Conservation (phyloP, 2,888 invertebrate species). For the Apamea anceps region DNA sequence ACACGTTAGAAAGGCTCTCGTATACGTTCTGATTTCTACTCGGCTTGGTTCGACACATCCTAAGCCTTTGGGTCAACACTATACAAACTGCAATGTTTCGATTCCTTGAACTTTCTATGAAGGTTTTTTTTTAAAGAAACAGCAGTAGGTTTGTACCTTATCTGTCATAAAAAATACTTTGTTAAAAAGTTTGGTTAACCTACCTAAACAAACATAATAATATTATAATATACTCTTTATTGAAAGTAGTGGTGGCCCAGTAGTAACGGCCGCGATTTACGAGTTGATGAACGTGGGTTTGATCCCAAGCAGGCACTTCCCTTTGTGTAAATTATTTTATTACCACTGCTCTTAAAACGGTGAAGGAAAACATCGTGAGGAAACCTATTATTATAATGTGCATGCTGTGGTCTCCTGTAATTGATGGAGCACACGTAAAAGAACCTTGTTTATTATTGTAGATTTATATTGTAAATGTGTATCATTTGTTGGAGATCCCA, state of each 20-base stretch:
- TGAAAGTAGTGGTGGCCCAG: too few species aligned
- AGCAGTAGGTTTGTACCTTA: not conserved
- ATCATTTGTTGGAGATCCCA: not conserved
- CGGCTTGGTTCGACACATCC: not conserved
- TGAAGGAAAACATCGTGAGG: too few species aligned
- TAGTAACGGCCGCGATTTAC: too few species aligned
- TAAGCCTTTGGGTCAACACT: constrained; percentile 8
- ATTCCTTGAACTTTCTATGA: constrained; percentile 3
- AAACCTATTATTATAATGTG: too few species aligned
- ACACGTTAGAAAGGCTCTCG: not conserved
- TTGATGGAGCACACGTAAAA: too few species aligned
- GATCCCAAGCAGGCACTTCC: too few species aligned
- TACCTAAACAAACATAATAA: not conserved
- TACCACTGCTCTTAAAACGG: too few species aligned
- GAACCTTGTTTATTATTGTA: too few species aligned
- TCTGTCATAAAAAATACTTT: not conserved
- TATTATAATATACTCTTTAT: not conserved
- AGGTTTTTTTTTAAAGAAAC: not conserved
- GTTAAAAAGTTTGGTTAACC: not conserved
- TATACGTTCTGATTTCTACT: constrained; percentile 9
- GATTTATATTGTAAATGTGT: too few species aligned
- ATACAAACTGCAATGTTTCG: not conserved
- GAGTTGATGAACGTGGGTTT: too few species aligned
- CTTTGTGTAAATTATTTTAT: not conserved
- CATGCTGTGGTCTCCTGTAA: too few species aligned